Percentiles rank a stretch among this genome's conserved stretches.
phyloP scores from a whole-genome alignment of 2,113 vertebrate species.

The Microtus richardsoni region DNA sequence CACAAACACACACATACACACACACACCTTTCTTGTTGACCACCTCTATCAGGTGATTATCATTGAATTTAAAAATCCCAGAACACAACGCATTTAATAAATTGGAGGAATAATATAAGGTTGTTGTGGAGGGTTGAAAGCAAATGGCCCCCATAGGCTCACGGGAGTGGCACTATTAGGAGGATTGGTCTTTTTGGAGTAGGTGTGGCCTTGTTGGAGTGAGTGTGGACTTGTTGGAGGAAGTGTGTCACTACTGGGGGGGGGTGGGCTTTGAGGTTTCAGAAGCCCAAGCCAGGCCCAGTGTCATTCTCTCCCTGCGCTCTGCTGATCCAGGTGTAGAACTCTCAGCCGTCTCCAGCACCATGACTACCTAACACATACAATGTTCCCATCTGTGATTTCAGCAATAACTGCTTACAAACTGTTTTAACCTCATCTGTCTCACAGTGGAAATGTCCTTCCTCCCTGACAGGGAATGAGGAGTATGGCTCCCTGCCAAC shows the following conservation, averaged over 20 bases:
- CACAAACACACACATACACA: background rate
- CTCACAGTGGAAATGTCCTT: background rate
- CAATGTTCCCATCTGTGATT: background rate
- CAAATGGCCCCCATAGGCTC: background rate
- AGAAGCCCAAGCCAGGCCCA: background rate
- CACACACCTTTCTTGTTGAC: background rate
- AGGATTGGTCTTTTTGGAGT: background rate
- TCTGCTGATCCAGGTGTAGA: background rate
- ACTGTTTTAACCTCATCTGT: background rate
- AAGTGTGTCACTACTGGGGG: background rate
- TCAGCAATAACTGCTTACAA: slow-evolving; percentile 9
- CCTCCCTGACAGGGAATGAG: background rate
- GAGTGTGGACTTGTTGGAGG: background rate
- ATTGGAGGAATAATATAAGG: background rate
- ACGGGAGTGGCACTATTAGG: background rate
- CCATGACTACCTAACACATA: background rate
- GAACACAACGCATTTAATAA: background rate
- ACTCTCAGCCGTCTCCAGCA: background rate
- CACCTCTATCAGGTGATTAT: background rate
- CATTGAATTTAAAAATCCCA: background rate
- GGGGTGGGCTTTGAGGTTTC: background rate
- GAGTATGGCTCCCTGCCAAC: background rate
- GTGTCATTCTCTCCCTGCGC: background rate
- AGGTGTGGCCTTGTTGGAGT: background rate
- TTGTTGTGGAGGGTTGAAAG: background rate